Conservation (phyloP, 1,140 invertebrate genomes). For the Caenorhabditis latens region DNA sequence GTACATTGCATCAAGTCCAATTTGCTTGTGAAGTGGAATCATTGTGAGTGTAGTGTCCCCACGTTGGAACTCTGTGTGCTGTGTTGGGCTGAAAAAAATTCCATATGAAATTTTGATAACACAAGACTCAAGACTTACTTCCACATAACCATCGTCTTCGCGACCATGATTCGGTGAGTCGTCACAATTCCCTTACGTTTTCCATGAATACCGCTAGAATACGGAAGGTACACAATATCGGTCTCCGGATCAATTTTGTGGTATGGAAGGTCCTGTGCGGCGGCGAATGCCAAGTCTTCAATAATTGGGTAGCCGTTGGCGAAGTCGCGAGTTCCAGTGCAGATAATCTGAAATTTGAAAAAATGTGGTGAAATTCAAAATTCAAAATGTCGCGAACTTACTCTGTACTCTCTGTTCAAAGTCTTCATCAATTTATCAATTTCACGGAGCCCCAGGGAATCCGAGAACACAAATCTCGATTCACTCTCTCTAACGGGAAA, state of each 20-base stretch:
- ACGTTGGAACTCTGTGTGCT: background rate
- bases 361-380: too few relatives aligned
- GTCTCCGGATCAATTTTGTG: constrained; percentile 29
- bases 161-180: constrained; percentile 4
- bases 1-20: constrained; percentile 1
- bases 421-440: constrained; percentile 26
- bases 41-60: constrained; percentile 15
- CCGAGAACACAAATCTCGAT: constrained; percentile 46
- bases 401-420: constrained; percentile 41
- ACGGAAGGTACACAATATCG: constrained; percentile 42
- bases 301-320: constrained; percentile 40
- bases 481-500: constrained; percentile 20
- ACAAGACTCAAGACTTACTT: background rate
- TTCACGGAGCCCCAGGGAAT: background rate
- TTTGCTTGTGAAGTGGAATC: constrained; percentile 41
- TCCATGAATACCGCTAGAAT: constrained; percentile 48
- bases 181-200: constrained; percentile 40
- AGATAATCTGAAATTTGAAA: constrained; percentile 50
- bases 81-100: background rate
- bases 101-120: background rate
- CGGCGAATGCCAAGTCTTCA: constrained; percentile 19
- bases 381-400: background rate
- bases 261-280: background rate
- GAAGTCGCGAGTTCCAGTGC: constrained; percentile 18
- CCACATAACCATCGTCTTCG: constrained; percentile 45